Evolutionary conservation across 53 echinoderm and acorn worm species (phyloP).

Genomic region (Holothuria scabra): DNA sequence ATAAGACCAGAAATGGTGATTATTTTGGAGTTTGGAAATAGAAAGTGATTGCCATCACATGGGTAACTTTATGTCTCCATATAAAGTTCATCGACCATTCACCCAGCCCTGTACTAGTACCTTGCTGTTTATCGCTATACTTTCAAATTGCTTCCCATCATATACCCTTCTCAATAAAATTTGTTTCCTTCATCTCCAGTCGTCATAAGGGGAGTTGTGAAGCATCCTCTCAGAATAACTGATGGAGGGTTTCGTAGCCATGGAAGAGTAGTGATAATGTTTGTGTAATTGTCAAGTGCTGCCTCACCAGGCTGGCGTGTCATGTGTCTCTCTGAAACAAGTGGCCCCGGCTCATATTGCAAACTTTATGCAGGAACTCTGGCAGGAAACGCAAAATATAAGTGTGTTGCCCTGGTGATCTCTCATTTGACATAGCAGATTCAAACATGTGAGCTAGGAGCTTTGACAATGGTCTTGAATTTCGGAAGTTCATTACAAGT

Average conservation of each 20-base stretch:
- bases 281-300: constrained; percentile 5
- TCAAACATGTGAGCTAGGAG: no score
- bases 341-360: constrained; percentile 1
- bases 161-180: constrained; percentile 41
- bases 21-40: constrained; percentile 16
- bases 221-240: constrained; percentile 8
- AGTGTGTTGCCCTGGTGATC: no score
- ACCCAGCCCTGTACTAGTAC: constrained; percentile 18
- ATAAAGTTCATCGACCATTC: constrained; percentile 39
- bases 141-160: no score
- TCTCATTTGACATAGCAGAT: no score
- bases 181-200: background rate
- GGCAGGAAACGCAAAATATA: no score
- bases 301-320: constrained; percentile 23
- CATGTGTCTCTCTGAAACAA: constrained; percentile 33
- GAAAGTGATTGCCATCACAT: constrained; percentile 24
- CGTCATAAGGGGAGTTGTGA: constrained; percentile 36
- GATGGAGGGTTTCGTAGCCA: constrained; percentile 19
- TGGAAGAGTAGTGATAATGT: constrained; percentile 24
- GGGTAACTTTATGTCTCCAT: constrained; percentile 21
- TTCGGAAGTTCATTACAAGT: no score
- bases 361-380: no score
- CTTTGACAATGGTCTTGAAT: no score
- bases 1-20: constrained; percentile 25
- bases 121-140: no score